Conservation (phyloP, 1,140 invertebrate genomes). For the Rhagoletis zephyria region DNA sequence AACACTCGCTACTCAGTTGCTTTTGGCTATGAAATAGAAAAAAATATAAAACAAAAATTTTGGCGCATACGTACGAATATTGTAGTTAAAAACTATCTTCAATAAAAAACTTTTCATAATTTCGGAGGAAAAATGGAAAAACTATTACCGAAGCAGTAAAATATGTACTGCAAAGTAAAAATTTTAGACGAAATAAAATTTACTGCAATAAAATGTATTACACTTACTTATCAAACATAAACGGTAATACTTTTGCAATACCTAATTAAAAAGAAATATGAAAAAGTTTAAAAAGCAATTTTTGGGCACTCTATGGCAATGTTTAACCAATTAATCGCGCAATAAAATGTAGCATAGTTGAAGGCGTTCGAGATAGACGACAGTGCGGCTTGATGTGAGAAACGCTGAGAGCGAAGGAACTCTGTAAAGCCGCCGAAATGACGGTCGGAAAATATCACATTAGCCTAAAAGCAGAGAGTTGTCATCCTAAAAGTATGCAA, state of each 20-base stretch:
- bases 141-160: neutral
- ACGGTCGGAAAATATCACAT: no score
- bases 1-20: slow-evolving; percentile 13
- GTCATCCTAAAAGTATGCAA: slow-evolving; percentile 11
- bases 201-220: slow-evolving; percentile 39
- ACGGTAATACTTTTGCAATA: slow-evolving; percentile 29
- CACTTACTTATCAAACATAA: slow-evolving; percentile 11
- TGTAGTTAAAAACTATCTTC: slow-evolving; percentile 19
- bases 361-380: neutral
- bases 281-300: slow-evolving; percentile 2
- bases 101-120: neutral
- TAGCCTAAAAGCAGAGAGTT: neutral
- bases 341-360: neutral
- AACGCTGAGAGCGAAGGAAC: neutral
- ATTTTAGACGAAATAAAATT: slow-evolving; percentile 50
- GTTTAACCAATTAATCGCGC: slow-evolving; percentile 58
- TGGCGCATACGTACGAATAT: slow-evolving; percentile 34
- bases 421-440: neutral
- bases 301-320: slow-evolving; percentile 59
- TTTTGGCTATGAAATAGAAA: slow-evolving; percentile 12
- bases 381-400: neutral
- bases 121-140: slow-evolving; percentile 11
- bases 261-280: neutral
- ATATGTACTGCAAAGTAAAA: slow-evolving; percentile 35
- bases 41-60: slow-evolving; percentile 43